phyloP scores from a whole-genome alignment of 2,797 vertebrate species.

The Pseudochaenichthys georgianus region DNA sequence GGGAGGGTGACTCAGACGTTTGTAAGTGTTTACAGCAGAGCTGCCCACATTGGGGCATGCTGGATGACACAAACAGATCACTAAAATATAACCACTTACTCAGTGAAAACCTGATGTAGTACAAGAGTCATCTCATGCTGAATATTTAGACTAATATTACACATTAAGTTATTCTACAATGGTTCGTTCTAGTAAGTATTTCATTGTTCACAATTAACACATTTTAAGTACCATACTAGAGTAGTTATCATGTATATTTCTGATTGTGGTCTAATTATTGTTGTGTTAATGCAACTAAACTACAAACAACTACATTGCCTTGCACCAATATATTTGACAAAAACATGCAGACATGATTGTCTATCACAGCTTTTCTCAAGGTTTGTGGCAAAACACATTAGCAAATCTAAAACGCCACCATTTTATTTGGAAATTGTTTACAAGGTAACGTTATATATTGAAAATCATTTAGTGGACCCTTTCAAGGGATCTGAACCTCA shows the following conservation, averaged over 20 bases:
- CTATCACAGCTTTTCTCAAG: not conserved
- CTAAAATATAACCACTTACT: constrained; percentile 38
- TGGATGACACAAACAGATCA: constrained; percentile 32
- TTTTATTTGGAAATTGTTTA: not conserved
- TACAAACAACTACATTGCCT: not conserved
- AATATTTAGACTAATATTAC: not conserved
- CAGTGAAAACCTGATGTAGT: no score
- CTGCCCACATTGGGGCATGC: constrained; percentile 41
- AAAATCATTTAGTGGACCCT: not conserved
- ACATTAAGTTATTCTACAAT: not conserved
- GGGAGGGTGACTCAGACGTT: constrained; percentile 55
- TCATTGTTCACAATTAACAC: not conserved
- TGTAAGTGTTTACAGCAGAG: constrained; percentile 44
- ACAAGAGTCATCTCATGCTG: not conserved
- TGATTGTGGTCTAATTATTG: not conserved
- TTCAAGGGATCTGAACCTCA: not conserved
- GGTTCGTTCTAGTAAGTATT: not conserved
- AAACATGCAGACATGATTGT: not conserved
- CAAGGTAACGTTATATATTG: not conserved
- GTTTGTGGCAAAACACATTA: not conserved
- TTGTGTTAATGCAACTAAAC: not conserved
- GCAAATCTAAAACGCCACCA: not conserved
- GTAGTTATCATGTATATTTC: not conserved
- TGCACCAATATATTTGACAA: not conserved
- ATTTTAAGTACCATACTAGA: not conserved